Evolutionary conservation across 2,888 invertebrate species (phyloP), one percentile per base, ranked within the genome.

Genomic region (Osedax fenrisi): DNA sequence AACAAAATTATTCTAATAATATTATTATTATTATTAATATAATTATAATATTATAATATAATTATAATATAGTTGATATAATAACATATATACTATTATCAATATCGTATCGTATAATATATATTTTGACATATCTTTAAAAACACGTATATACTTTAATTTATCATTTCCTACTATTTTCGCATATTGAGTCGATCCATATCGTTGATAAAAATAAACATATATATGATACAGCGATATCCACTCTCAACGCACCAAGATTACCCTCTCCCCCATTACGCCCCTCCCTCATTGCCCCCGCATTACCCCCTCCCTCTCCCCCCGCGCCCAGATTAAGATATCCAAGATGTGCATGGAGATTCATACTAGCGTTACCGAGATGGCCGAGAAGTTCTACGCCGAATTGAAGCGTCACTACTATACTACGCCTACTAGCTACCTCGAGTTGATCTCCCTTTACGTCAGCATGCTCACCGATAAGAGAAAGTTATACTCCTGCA

Each of bases 361-460:
- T 81, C 91, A 91, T 81, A 76, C 80, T 89, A 91, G 90, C 78
- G 92, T 92, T 0, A 91, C 91, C 81, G 84, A 87, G 25, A 91
- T 90, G 88, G 90, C 92, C 0, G 88, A 88, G 21, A 86, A 89
- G 62, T 90, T 90, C 81, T 92, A 89, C 83, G 86, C 88, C 62
- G 93, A 94, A 86, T 89, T 92, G 89, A 88, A 91, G 78, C 87
- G 93, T 0, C 89, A 90, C 81, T 93, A 91, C 85, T 93, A 94
- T 83, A 92, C 92, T 1, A 94, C 93, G 0, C 93, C 94, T 0
- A 93, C 92, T 83, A 92, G 91, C 81, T 94, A 93, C 82, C 86
- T 94, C 77, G 92, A 92, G 81, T 85, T 94, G 41, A 86, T 94
- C 27, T 92, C 91, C 81, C 86, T 92, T 0, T 94, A 92, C 82